Conservation (phyloP, 2,113 vertebrate species). For the Mellivora capensis region DNA sequence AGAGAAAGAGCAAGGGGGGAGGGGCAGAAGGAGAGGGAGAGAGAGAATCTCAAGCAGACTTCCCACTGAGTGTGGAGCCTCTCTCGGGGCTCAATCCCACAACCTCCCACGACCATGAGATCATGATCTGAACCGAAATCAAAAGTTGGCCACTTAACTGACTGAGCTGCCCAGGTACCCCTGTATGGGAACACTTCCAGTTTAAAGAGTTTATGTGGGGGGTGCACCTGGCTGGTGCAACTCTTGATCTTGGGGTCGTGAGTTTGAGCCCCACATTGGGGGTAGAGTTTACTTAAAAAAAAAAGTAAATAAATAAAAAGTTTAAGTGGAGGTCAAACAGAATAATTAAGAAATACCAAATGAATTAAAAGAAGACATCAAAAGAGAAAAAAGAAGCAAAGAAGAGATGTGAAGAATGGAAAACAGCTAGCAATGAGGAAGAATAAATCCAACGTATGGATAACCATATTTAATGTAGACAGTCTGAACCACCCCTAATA, state of each 20-base stretch:
- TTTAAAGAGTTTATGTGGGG: not conserved
- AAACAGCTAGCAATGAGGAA: not conserved
- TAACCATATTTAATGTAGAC: not conserved
- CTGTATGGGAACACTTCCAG: not conserved
- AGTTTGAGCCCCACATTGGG: not conserved
- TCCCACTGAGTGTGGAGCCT: not conserved
- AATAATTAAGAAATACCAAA: constrained; percentile 14
- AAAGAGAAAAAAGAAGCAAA: not conserved
- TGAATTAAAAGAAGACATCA: not conserved
- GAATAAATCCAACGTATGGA: not conserved
- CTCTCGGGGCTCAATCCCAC: not conserved
- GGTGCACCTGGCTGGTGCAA: not conserved
- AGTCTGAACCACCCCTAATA: not conserved
- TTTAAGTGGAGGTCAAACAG: not conserved
- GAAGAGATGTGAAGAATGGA: not conserved
- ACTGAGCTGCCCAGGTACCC: not conserved
- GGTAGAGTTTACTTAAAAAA: not conserved
- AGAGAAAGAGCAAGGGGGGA: not conserved
- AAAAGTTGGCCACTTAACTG: not conserved
- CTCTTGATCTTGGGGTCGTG: not conserved
- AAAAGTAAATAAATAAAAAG: not conserved
- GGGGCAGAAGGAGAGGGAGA: not conserved
- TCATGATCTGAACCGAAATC: not conserved
- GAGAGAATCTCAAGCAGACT: not conserved
- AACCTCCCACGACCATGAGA: not conserved